Evolutionary conservation across 2,888 invertebrate species (phyloP), one percentile per base, ranked within the genome.

Genomic region (Drosophila mayaguana): DNA sequence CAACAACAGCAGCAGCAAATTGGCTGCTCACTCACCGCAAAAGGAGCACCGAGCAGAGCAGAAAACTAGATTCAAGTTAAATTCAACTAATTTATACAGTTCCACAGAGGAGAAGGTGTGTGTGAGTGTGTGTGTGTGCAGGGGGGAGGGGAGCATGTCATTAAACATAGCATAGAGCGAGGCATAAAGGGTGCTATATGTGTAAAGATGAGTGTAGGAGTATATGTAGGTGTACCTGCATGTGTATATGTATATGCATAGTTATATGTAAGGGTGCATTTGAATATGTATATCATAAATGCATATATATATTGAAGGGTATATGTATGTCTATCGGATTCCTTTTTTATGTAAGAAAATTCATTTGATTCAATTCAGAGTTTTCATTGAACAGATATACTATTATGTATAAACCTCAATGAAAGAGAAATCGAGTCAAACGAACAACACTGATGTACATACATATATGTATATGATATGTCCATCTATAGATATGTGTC

Each of bases 51-150:
- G 48, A 16, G 2, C 18, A 6, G 18, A 18, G 11, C 36, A 46
- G 32, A 42, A 66, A 40, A 36, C 55, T 40, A 48, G 40, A 67
- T 42, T 34, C 34, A 25, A 53, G 8, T 67, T 20, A 32, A 59
- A 68, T 51, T 59, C 12, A 36, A 55, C 67, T 55, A 67, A 66
- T 67, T 66, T 68, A 57, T 43, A n/a, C 69, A 67, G 25, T 18
- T 16, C 22, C 7, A 34, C 12, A 0, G n/a, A 12, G 16, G 53
- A 25, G 32, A n/a, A 32, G 16, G 16, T 36, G 16, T 36, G 4
- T 36, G 14, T 36, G 5, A 6, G 36, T 6, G 36, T 36, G 36
- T 36, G 14, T 16, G 36, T 1, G 36, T 32, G 28, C 7, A 7
- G 3, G 28, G 5, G 28, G n/a, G 40, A 50, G 36, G 42, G 34